Base-by-base conservation (phyloP, 2,888 invertebrate species). In the Tetragonula carbonaria region DNA sequence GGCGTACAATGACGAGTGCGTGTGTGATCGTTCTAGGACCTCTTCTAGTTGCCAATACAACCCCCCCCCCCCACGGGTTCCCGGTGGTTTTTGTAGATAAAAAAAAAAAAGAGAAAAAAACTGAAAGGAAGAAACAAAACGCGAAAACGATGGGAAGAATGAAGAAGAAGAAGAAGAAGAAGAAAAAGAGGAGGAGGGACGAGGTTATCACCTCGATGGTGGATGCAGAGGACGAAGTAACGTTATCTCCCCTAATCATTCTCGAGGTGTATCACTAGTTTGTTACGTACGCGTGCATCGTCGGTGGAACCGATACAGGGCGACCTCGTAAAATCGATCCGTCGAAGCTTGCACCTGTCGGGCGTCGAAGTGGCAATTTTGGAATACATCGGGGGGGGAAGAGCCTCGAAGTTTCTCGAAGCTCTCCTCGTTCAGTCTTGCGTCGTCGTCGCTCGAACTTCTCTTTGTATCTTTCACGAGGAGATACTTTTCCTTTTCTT, bases 191-290 rank as follows among this genome's bases (percentile, higher is more conserved):
- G 70, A 73, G 78, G 51, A 23, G 11, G 68, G 68, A 80, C 55
- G 67, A 51, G 33, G 16, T 23, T 18, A 18, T 68, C 50, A 65
- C 23, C 45, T 45, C 45, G 45, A 16, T 38, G 67, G 51, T 53
- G 70, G 68, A 72, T 33, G 38, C 23, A 65, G 33, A 51, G 65
- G 28, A 65, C 57, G 57, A 76, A 75, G 57, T 63, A 65, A 67
- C 38, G 75, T 75, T 81, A 80, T 59, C 71, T 86, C 76, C 90
- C 86, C 85, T 85, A 89, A 90, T 91, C 89, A 90, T 91, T 91
- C 90, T 89, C 91, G 83, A 86, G 86, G 78, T 92, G 92, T 93
- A 93, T 93, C 93, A 93, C 92, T 93, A 94, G 93, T 94, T 94
- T 94, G 93, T 94, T 94, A 92, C 93, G 90, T 87, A 93, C 93